Evolutionary conservation across 2,888 invertebrate species (phyloP), one percentile per base, ranked within the genome.

Genomic region (Drosophila tripunctata): DNA sequence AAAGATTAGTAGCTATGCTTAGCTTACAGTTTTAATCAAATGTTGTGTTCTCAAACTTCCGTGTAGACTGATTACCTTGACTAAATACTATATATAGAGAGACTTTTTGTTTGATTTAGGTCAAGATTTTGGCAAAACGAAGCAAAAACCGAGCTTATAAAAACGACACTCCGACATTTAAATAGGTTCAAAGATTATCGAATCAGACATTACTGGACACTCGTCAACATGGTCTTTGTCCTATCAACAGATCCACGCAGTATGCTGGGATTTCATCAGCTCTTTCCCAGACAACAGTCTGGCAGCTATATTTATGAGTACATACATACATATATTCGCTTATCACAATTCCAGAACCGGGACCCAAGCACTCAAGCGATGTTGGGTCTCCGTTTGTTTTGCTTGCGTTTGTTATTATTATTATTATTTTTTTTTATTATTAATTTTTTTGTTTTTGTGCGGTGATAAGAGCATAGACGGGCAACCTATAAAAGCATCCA

Each of bases 401-500:
- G 76, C 66, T 62, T 56, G 47, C 48, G 54, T 67, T 75, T 55
- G 47, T 48, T n/a, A 64, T 54, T 62, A 45, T 58, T 55, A 56
- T 55, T 51, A 50, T 50, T 24, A 62, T 54, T 62, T 50, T 58
- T 52, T 57, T 52, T 48, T 47, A 36, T 38, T 67, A 43, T 68
- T 52, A 57, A 50, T 60, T 55, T 58, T 67, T 44, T 68, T 52
- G 60, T 52, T 60, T 55, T 58, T 36, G 48, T 50, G n/a, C 6
- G 40, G 15, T 74, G 86, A 83, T 83, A 82, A 81, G 84, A 44
- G 6, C 47, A 41, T 33, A 4, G 31, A 41, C 27, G 15, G 50
- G n/a, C 44, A 62, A 40, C 31, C 65, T 81, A 81, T 87, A 81
- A 86, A 87, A 87, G 72, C 69, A 31, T 5, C 40, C 45, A 36